Percentiles rank a stretch among this genome's conserved stretches.
phyloP scores from a whole-genome alignment of 2,797 vertebrate genomes.

The Acanthopagrus latus region DNA sequence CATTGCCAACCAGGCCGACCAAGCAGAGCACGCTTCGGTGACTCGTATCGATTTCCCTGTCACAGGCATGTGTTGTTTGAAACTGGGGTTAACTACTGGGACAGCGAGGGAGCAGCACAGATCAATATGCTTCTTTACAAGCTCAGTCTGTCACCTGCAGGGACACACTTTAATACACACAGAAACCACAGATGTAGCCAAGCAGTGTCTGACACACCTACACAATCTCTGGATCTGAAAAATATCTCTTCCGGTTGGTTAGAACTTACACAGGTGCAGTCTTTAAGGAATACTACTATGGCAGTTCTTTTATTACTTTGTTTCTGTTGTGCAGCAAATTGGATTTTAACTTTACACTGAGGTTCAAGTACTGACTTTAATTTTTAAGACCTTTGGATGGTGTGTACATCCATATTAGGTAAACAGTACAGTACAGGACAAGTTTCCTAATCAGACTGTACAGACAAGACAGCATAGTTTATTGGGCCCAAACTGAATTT shows the following conservation, averaged over 20 bases:
- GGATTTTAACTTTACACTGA: constrained; percentile 1
- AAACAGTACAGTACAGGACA: not conserved
- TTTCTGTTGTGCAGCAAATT: constrained; percentile 3
- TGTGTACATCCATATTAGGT: not conserved
- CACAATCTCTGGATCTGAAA: not conserved
- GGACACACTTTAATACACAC: constrained; percentile 18
- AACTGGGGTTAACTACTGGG: constrained; percentile 66
- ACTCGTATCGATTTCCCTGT: constrained; percentile 60
- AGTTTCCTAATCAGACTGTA: not conserved
- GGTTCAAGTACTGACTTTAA: not conserved
- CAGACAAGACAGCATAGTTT: not conserved
- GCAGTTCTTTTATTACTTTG: constrained; percentile 6
- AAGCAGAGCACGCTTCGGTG: constrained; percentile 34
- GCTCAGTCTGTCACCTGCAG: constrained; percentile 40
- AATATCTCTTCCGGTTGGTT: not conserved
- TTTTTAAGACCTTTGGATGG: not conserved
- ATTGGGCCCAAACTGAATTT: not conserved
- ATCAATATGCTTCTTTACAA: constrained; percentile 57
- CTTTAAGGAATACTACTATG: not conserved
- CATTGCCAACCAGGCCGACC: constrained; percentile 3
- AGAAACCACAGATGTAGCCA: not conserved
- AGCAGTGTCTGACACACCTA: not conserved
- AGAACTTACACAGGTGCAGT: not conserved
- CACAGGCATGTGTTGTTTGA: constrained; percentile 49
- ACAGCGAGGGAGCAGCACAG: constrained; percentile 39